phyloP scores from a whole-genome alignment of 2,113 vertebrate species.

The Eptesicus fuscus region DNA sequence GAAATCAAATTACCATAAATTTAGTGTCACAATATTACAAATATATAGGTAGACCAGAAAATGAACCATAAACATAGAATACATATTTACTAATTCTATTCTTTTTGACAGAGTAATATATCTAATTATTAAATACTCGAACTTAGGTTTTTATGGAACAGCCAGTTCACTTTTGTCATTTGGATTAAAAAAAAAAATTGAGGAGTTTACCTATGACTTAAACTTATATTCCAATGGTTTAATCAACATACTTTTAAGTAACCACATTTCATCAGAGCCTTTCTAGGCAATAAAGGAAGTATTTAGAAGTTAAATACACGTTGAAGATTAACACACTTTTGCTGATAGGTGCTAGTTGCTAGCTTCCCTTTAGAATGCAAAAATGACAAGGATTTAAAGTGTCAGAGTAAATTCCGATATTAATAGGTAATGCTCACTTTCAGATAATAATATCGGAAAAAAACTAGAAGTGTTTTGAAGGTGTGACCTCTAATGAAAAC shows the following conservation, averaged over 20 bases:
- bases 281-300: neutral
- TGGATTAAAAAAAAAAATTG: neutral
- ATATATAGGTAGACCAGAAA: neutral
- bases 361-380: neutral
- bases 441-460: neutral
- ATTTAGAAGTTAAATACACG: neutral
- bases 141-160: neutral
- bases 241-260: neutral
- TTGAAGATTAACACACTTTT: neutral
- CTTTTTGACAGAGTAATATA: neutral
- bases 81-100: neutral
- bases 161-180: neutral
- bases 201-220: neutral
- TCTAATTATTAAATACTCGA: conserved; percentile 1
- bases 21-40: neutral
- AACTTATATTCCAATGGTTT: neutral
- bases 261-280: neutral
- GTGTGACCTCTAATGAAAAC: neutral
- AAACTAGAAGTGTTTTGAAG: neutral
- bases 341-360: neutral
- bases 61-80: neutral
- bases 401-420: neutral
- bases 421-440: neutral
- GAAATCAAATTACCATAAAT: neutral
- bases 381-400: conserved; percentile 8